Percentiles rank a stretch among this genome's conserved stretches.
Evolutionary conservation across 2,888 invertebrate genomes (phyloP).

Genomic region (Uropetala carovei): DNA sequence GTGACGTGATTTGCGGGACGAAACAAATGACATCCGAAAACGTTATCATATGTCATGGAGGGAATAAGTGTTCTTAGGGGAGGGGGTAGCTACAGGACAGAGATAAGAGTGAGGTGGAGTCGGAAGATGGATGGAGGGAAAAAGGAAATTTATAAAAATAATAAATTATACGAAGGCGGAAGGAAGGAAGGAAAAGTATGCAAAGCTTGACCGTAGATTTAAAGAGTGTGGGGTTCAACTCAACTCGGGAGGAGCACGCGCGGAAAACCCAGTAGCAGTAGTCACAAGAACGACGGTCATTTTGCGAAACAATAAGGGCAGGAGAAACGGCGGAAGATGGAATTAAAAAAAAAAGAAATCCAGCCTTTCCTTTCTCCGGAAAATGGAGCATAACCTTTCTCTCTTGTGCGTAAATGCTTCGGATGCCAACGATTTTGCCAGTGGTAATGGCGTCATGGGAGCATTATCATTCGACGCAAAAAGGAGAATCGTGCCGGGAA

Average conservation of each 20-base stretch:
- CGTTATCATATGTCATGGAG: not conserved
- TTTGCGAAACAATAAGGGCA: not conserved
- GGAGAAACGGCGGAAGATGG: not conserved
- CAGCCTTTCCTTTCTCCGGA: not conserved
- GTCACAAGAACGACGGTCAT: not conserved
- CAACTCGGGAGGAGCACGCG: not conserved
- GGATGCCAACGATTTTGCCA: not conserved
- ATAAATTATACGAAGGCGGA: not conserved
- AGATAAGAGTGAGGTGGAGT: not conserved
- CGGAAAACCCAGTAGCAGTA: not conserved
- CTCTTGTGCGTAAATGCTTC: not conserved
- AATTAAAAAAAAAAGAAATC: no score
- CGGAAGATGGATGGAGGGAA: not conserved
- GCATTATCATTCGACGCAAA: no score
- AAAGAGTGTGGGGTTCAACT: not conserved
- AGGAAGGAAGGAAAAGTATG: not conserved
- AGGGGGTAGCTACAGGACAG: not conserved
- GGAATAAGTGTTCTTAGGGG: no score
- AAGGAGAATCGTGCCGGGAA: no score
- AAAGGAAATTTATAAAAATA: not conserved
- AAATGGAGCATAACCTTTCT: constrained; percentile 13
- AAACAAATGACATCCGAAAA: not conserved
- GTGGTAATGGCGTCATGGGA: not conserved
- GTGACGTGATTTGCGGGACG: not conserved
- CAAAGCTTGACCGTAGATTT: not conserved